phyloP scores from a whole-genome alignment of 1,140 invertebrate genomes.

The Lordiphosa mommai region DNA sequence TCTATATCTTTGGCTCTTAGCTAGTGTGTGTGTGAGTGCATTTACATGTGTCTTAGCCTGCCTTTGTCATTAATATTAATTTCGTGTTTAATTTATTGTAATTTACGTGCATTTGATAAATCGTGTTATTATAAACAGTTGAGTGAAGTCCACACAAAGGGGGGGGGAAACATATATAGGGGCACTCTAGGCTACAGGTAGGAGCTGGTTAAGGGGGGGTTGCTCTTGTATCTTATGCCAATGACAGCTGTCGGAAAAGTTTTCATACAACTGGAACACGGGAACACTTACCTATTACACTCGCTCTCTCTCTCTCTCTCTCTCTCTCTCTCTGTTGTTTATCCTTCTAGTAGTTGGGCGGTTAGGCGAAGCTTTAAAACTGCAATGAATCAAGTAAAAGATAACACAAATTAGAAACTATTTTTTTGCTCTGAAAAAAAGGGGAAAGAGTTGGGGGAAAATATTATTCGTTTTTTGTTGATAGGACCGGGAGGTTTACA shows the following conservation, averaged over 20 bases:
- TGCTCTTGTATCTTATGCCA: slow-evolving; percentile 13
- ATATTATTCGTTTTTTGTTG: too few relatives aligned
- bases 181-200: neutral
- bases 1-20: neutral
- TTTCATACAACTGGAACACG: neutral
- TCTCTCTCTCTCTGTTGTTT: neutral
- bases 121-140: slow-evolving; percentile 72
- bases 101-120: slow-evolving; percentile 77
- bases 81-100: slow-evolving; percentile 76
- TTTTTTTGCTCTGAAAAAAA: too few relatives aligned
- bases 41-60: slow-evolving; percentile 29
- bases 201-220: neutral
- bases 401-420: too few relatives aligned
- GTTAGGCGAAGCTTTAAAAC: neutral
- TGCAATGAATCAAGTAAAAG: too few relatives aligned
- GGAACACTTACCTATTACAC: neutral
- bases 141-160: slow-evolving; percentile 33
- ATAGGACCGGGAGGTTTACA: too few relatives aligned
- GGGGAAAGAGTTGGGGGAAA: too few relatives aligned
- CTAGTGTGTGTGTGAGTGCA: neutral
- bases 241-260: slow-evolving; percentile 16
- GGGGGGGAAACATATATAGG: neutral
- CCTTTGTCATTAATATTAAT: slow-evolving; percentile 72
- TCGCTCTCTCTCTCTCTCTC: neutral
- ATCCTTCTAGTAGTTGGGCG: neutral